Conservation (phyloP, 2,888 invertebrate genomes). For the Cybosia mesomella region DNA sequence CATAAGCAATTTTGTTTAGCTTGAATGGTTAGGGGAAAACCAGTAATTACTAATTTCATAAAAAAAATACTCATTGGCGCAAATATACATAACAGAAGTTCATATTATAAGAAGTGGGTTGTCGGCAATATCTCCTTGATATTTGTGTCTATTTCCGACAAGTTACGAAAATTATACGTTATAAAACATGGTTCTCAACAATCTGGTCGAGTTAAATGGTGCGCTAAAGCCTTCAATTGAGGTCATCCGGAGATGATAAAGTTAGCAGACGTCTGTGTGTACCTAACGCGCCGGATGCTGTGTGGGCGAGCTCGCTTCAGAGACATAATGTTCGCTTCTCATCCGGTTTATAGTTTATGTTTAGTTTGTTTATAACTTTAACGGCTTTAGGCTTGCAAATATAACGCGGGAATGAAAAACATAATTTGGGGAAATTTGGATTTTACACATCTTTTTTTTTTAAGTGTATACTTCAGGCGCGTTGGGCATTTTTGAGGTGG, state of each 20-base stretch:
- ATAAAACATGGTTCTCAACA: background rate
- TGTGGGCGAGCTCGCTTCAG: background rate
- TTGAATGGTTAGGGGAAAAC: no score
- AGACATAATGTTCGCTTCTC: background rate
- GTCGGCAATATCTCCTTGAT: slow-evolving; percentile 13
- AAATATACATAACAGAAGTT: no score
- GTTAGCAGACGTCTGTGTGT: background rate
- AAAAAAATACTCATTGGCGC: no score
- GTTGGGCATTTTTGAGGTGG: no score
- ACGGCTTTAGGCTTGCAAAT: no score
- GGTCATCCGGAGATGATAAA: slow-evolving; percentile 14
- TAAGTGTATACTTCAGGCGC: no score
- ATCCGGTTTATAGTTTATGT: background rate
- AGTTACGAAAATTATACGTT: background rate
- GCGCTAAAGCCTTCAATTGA: background rate
- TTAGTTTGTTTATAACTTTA: background rate
- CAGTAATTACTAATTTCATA: no score
- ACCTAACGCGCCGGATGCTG: background rate
- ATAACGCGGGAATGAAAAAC: no score
- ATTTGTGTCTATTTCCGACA: no score
- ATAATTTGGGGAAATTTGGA: no score
- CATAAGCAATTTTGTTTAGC: no score
- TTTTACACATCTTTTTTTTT: no score
- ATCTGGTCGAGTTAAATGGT: slow-evolving; percentile 14
- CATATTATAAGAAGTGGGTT: slow-evolving; percentile 33